Base-by-base conservation (phyloP, 1,140 invertebrate species). In the Trypoxylus dichotomus region DNA sequence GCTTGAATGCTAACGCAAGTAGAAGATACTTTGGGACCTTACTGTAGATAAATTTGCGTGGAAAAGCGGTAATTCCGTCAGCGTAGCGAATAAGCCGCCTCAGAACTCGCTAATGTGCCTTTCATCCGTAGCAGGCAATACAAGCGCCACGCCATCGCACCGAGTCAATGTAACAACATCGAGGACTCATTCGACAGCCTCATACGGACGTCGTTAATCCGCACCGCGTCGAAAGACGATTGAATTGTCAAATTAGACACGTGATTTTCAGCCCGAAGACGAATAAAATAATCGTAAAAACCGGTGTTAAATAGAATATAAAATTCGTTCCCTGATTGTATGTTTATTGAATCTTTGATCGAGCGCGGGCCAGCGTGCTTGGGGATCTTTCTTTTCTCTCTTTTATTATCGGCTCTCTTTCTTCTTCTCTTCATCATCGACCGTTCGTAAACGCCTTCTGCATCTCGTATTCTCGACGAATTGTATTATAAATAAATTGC, bases 231-330 rank as follows among this genome's bases (percentile, higher is more conserved):
- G 15, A 54, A 47, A 54, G 47, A 54, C 47, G 47, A 54, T 54
- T 54, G 47, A 54, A 54, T 54, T 54, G 47, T 54, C 47, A 54
- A 54, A 54, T 54, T 54, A 54, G 47, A 54, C 47, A 54, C 47
- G 47, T 54, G 47, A 54, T 54, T 54, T 54, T 54, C 47, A 54
- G 47, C 47, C 47, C 47, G 47, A 54, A 54, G 47, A 54, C 47
- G 47, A 54, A 54, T 54, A 54, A 54, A 54, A 54, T 54, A 54
- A 54, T 54, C 47, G 47, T 54, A 54, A 54, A 54, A 54, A 54
- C 47, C 47, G 47, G 47, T 54, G 47, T 54, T 54, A 54, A 54
- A 54, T 54, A 54, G 47, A 54, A 54, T 54, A 54, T 54, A 54
- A 54, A 54, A 54, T 54, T 54, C 47, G 47, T 54, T 54, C 47